Conservation (phyloP, 1,140 invertebrate species). For the Latrodectus geometricus region DNA sequence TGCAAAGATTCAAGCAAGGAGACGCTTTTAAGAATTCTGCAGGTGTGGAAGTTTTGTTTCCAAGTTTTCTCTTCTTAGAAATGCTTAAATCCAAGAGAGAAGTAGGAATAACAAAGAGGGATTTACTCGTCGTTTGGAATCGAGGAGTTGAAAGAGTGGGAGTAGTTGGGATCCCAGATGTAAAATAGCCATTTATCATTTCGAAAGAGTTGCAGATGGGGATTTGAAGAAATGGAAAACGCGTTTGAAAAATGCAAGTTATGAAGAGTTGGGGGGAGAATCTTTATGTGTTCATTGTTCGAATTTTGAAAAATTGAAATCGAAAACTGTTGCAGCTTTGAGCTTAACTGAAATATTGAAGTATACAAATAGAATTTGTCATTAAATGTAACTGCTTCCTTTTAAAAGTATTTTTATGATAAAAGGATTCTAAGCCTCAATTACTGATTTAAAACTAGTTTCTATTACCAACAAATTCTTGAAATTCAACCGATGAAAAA, state of each 20-base stretch:
- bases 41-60: slow-evolving; percentile 20
- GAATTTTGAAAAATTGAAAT: not conserved
- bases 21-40: not conserved
- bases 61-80: slow-evolving; percentile 23
- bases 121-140: not conserved
- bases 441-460: too few species aligned
- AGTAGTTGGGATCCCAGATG: not conserved
- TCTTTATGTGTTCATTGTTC: not conserved
- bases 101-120: slow-evolving; percentile 31
- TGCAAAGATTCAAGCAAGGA: slow-evolving; percentile 11
- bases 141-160: slow-evolving; percentile 19
- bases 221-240: not conserved
- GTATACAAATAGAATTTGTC: too few species aligned
- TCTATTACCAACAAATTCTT: too few species aligned
- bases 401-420: too few species aligned
- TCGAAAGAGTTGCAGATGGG: not conserved
- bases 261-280: not conserved
- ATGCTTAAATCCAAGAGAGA: slow-evolving; percentile 29
- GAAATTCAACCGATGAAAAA: too few species aligned
- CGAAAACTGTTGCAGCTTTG: not conserved
- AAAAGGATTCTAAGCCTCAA: too few species aligned
- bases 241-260: not conserved
- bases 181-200: slow-evolving; percentile 47
- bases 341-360: not conserved
- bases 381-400: too few species aligned